Percentiles rank a stretch among this genome's conserved stretches.
Evolutionary conservation across 1,140 invertebrate species (phyloP).

Genomic region (Drosophila mauritiana): DNA sequence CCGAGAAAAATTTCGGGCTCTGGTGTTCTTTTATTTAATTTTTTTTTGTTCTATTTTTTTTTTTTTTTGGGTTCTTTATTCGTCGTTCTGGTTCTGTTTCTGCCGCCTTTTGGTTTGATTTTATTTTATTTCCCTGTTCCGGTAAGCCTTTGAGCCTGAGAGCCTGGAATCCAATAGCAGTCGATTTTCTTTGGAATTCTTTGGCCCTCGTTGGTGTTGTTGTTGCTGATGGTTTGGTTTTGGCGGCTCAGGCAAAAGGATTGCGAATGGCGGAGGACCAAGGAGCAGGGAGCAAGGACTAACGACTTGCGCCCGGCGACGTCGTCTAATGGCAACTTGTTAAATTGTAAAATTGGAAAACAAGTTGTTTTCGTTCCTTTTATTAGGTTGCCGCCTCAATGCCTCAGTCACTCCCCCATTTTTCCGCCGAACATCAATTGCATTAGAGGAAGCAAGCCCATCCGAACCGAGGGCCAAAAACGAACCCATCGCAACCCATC

Average conservation of each 20-base stretch:
- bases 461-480: not conserved
- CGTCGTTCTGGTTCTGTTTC: constrained; percentile 35
- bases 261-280: constrained; percentile 41
- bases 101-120: constrained; percentile 46
- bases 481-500: constrained; percentile 25
- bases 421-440: constrained; percentile 55
- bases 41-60: constrained; percentile 1
- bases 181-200: constrained; percentile 80
- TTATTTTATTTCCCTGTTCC: constrained; percentile 50
- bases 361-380: constrained; percentile 84
- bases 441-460: constrained; percentile 39
- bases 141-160: constrained; percentile 57
- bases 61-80: constrained; percentile 25
- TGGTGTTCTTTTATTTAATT: constrained; percentile 11
- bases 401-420: constrained; percentile 27
- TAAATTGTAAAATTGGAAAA: constrained; percentile 84
- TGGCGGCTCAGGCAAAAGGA: constrained; percentile 61
- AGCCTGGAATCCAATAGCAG: constrained; percentile 76
- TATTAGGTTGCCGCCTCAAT: constrained; percentile 81
- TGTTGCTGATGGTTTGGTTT: constrained; percentile 43
- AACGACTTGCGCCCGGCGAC: constrained; percentile 58
- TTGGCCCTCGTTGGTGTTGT: constrained; percentile 38
- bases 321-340: constrained; percentile 81
- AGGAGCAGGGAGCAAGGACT: constrained; percentile 31
- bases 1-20: constrained; percentile 66